Evolutionary conservation across 2,888 invertebrate genomes (phyloP), one percentile per base, ranked within the genome.

Genomic region (Achlya flavicornis): DNA sequence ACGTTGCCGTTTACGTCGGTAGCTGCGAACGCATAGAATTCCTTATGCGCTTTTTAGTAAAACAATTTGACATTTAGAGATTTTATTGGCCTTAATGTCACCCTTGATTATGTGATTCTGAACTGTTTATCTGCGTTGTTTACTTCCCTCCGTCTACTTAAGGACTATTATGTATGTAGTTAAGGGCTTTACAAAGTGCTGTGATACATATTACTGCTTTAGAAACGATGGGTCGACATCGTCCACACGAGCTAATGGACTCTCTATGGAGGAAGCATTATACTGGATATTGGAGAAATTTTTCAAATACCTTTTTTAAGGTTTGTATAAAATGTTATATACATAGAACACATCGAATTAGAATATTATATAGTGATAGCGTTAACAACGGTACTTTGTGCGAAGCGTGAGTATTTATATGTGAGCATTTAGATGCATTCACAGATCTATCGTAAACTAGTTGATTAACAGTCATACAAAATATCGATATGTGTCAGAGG

Each of bases 41-140:
- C 60, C 43, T 19, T 53, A 60, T 43, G 43, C 60, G 60, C 60
- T 60, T 60, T 60, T 60, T 60, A 60, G 60, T 60, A 26, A 60
- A 60, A 60, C 60, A 60, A 60, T 60, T 60, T 60, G 60, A 41
- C 16, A 41, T 60, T 59, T 12, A 16, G 43, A 60, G 43, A 14
- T 60, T 60, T 60, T 60, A 60, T 60, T 60, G 14, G 19, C 26
- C 60, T 41, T 60, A 60, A 60, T 60, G 58, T 35, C 58, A 41
- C 41, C 43, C 16, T 26, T 60, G 60, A 60, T 60, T 60, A 41
- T 43, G 41, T 41, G 10, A 16, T 60, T 41, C 43, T 43, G 60
- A 26, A 19, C 60, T 12, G 26, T 60, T 60, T 41, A 60, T 60
- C 19, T 60, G 38, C 43, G 26, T 60, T 41, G 19, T 53, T 53